Percentiles rank a stretch among this genome's conserved stretches.
phyloP scores from a whole-genome alignment of 35 echinoderm and acorn worm genomes.

The Amphiura filiformis region DNA sequence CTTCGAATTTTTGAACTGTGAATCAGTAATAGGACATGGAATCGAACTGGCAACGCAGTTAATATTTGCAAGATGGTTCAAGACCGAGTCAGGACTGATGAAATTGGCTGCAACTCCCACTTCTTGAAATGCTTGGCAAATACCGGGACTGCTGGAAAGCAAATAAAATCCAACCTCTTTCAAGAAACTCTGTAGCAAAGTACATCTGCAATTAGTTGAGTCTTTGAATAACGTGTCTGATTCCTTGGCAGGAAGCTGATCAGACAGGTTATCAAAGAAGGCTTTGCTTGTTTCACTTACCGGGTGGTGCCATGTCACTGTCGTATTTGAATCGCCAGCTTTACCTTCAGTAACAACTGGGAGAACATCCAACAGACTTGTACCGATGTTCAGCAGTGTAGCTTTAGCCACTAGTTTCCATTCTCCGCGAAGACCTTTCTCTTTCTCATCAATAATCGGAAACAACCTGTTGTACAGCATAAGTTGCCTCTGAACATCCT shows the following conservation, averaged over 20 bases:
- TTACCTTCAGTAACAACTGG: neutral
- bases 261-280: slow-evolving; percentile 15
- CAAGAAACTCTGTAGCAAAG: neutral
- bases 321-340: neutral
- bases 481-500: neutral
- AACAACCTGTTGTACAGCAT: neutral
- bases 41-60: neutral
- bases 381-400: slow-evolving; percentile 6
- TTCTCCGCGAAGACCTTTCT: neutral
- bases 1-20: neutral
- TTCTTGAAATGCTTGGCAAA: neutral
- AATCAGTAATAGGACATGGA: neutral
- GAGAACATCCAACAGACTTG: slow-evolving; percentile 11
- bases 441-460: neutral
- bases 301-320: slow-evolving; percentile 3
- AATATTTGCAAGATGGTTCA: slow-evolving; percentile 2
- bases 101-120: neutral
- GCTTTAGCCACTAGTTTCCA: slow-evolving; percentile 13
- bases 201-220: neutral
- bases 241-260: neutral
- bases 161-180: neutral
- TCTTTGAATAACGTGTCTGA: neutral
- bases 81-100: neutral
- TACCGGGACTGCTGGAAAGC: neutral
- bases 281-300: neutral